These are phyloP conservation scores for Hypothenemus hampei DNA, from an alignment of 1,140 invertebrate genomes.

Conservation along the genomic window DNA sequence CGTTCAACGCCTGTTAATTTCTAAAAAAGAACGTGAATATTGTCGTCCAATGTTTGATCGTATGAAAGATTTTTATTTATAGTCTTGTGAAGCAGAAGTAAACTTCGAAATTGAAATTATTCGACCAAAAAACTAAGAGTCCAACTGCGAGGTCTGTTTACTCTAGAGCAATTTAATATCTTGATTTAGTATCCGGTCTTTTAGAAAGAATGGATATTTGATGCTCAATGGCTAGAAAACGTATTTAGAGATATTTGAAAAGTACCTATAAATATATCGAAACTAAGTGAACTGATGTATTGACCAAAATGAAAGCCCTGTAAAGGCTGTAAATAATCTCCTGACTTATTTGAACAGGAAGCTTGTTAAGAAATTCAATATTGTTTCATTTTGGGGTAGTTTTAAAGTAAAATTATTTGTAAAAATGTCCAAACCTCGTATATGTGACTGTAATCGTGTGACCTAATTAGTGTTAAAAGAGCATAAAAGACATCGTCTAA, in stretches of 20 bases:
- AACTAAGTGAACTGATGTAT: conserved; percentile 11
- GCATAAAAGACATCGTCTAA: conserved; percentile 31
- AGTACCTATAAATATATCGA: conserved; percentile 24
- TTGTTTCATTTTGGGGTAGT: too few species aligned
- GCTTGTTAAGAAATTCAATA: too few species aligned
- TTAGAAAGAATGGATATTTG: conserved; percentile 25
- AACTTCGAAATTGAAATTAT: conserved; percentile 23
- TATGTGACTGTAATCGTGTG: too few species aligned
- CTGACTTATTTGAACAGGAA: conserved; percentile 8
- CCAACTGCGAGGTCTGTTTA: conserved; percentile 20
- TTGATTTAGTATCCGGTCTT: conserved; percentile 22
- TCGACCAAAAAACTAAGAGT: conserved; percentile 22
- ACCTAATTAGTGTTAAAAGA: too few species aligned
- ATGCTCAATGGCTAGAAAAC: conserved; percentile 24
- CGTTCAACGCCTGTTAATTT: background rate
- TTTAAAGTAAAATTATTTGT: too few species aligned
- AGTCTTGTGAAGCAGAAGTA: conserved; percentile 5
- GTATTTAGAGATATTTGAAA: conserved; percentile 24
- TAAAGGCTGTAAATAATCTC: conserved; percentile 6
- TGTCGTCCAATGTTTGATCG: conserved; percentile 7
- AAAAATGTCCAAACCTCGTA: too few species aligned
- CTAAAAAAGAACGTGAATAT: conserved; percentile 1
- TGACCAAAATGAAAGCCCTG: background rate
- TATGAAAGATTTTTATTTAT: conserved; percentile 18
- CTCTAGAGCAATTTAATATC: conserved; percentile 23